Percentiles rank a stretch among this genome's conserved stretches.
Conservation (phyloP, 2,888 invertebrate species). For the Eumacrocentrus americanus region DNA sequence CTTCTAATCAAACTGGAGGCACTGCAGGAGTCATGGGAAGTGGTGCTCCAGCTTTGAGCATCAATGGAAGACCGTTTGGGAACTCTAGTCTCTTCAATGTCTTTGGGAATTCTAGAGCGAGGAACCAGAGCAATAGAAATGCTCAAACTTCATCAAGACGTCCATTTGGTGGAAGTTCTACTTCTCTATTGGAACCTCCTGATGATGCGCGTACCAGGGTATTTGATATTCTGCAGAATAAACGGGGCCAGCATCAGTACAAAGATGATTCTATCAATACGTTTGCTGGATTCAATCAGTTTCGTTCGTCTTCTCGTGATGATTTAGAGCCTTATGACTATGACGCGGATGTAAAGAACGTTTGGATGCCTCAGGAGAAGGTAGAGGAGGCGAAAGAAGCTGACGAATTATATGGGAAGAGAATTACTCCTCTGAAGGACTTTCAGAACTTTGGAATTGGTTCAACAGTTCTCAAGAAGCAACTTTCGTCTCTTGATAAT, state of each 20-base stretch:
- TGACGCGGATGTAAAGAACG: background rate
- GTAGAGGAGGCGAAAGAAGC: background rate
- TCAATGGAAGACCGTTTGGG: conserved; percentile 18
- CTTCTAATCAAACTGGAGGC: background rate
- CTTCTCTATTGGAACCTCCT: background rate
- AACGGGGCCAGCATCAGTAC: background rate
- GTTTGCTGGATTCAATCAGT: background rate
- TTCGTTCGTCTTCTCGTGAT: background rate
- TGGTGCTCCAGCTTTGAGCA: background rate
- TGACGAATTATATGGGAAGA: background rate
- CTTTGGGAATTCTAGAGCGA: conserved; percentile 4
- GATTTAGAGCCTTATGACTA: background rate
- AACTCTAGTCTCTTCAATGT: conserved; percentile 13
- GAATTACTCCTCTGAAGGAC: background rate
- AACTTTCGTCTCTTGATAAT: background rate
- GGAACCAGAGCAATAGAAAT: conserved; percentile 3
- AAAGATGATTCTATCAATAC: background rate
- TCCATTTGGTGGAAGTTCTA: no score
- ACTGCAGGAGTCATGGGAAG: background rate
- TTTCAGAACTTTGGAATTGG: background rate
- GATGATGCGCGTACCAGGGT: conserved; percentile 16
- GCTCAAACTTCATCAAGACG: background rate
- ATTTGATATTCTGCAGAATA: conserved; percentile 23
- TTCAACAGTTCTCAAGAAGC: background rate
- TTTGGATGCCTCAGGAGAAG: background rate